Evolutionary conservation across 2,797 vertebrate species (phyloP).

Genomic region (Alcedo atthis): DNA sequence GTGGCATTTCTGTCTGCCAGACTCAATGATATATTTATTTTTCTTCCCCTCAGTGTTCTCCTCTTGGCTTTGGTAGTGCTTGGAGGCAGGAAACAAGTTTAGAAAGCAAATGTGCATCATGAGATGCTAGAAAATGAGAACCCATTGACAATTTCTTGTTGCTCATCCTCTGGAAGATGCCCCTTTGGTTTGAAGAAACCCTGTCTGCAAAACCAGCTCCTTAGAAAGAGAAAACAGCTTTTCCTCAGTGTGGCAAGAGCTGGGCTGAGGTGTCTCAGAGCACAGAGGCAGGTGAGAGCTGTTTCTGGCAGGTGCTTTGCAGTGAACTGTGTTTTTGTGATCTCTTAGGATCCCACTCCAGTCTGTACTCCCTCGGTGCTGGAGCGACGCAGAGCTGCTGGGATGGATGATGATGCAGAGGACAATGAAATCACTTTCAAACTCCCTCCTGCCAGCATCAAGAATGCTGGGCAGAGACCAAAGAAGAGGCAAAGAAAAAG

Average conservation of each 20-base stretch:
- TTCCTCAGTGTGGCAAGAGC: neutral
- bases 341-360: conserved; percentile 83
- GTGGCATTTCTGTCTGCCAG: neutral
- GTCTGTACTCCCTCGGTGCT: conserved; percentile 88
- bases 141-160: neutral
- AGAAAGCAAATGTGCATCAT: neutral
- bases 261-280: neutral
- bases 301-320: neutral
- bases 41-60: neutral
- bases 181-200: neutral
- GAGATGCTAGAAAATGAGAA: neutral
- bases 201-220: neutral
- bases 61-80: neutral
- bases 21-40: neutral
- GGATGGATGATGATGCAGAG: conserved; percentile 63
- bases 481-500: conserved; percentile 33
- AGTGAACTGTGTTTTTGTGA: neutral
- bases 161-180: neutral
- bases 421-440: conserved; percentile 85
- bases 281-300: neutral
- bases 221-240: neutral
- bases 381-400: conserved; percentile 83
- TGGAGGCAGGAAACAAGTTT: neutral
- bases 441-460: conserved; percentile 8
- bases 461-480: neutral